Base-by-base conservation (phyloP, 92 coral and sea anemone genomes). In the Epizoanthus fatuus region DNA sequence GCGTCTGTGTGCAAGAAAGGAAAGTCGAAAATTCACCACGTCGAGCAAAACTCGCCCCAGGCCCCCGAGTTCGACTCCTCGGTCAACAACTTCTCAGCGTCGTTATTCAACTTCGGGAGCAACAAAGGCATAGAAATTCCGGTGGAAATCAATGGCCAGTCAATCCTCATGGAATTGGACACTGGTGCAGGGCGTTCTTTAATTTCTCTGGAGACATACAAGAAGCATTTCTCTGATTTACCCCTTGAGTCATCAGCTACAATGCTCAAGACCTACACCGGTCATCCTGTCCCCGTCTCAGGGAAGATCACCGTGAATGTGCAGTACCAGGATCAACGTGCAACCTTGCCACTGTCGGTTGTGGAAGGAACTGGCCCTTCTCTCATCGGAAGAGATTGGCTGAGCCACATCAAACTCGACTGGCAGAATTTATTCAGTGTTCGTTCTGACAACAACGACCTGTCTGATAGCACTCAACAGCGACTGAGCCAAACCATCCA, bases 321-420 rank as follows among this genome's bases (percentile, higher is more conserved):
- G 45, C 76, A 54, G 79, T 90, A 59, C 80, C 39, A 86, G 79
- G 53, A 69, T 17, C 91, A 87, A 64, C 22, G 67, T 68, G 91
- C 75, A 49, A 75, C 64, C 53, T 87, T 91, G 32, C 94, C 94
- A 52, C 66, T 88, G 16, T 58, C 69, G 9, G 86, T 88, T 7
- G 92, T 92, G 65, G 82, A 75, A 16, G 95, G 92, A 40, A n/a
- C 83, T 12, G 92, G 95, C 16, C 92, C 88, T 86, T 22, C 93
- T 37, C 84, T 89, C 52, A 29, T 89, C 38, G 93, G 91, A 38
- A 75, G 91, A 79, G 74, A 89, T 57, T 84, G 89, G 89, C 80
- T 71, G 62, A 38, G 42, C 65, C 74, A 80, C 71, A 81, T 89
- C 13, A 53, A 68, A 8, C 69, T 88, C 15, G 84, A 91, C 60